phyloP scores from a whole-genome alignment of 2,888 invertebrate species.

The Coelopa pilipes region DNA sequence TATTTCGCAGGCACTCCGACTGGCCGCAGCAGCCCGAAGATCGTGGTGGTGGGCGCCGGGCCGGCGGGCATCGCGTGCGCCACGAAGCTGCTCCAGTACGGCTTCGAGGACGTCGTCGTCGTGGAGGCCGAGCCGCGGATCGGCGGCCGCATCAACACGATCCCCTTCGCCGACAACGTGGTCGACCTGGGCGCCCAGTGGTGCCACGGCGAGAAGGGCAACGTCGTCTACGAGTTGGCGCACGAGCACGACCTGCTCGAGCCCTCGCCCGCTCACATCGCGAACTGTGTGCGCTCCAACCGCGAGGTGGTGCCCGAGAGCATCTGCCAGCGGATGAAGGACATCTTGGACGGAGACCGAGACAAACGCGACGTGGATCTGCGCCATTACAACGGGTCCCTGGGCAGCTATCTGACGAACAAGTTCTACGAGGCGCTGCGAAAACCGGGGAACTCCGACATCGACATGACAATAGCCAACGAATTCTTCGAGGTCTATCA shows the following conservation, averaged over 20 bases:
- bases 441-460: slow-evolving; percentile 61
- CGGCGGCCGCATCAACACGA: slow-evolving; percentile 73
- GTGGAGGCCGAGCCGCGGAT: slow-evolving; percentile 74
- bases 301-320: slow-evolving; percentile 64
- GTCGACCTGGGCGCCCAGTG: slow-evolving; percentile 66
- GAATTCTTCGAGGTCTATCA: slow-evolving; percentile 74
- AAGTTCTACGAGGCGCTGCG: slow-evolving; percentile 59
- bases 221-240: slow-evolving; percentile 62
- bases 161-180: slow-evolving; percentile 70
- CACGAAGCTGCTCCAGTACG: slow-evolving; percentile 65
- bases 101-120: slow-evolving; percentile 69
- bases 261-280: slow-evolving; percentile 61
- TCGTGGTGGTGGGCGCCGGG: slow-evolving; percentile 66
- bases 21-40: slow-evolving; percentile 47
- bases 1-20: not conserved
- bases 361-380: slow-evolving; percentile 62
- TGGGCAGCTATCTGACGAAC: slow-evolving; percentile 62
- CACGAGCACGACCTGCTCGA: slow-evolving; percentile 58
- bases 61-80: slow-evolving; percentile 67
- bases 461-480: slow-evolving; percentile 66
- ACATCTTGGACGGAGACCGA: slow-evolving; percentile 65
- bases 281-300: slow-evolving; percentile 63
- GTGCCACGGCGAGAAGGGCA: slow-evolving; percentile 67
- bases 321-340: slow-evolving; percentile 64
- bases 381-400: slow-evolving; percentile 58